Conservation (phyloP, 1,140 invertebrate species). For the Neuroterus valhalla region DNA sequence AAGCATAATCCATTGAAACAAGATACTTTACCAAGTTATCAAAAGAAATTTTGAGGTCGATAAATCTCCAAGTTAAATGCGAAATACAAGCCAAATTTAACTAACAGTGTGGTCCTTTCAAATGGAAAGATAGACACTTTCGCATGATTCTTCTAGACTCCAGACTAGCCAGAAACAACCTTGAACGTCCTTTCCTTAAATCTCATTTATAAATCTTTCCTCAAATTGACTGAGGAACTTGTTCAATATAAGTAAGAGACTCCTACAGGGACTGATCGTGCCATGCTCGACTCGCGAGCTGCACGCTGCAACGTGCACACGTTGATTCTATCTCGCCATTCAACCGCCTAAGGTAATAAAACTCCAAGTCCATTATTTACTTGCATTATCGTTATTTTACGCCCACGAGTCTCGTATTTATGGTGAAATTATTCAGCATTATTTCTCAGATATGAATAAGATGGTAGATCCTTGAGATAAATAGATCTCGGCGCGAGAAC, state of each 20-base stretch:
- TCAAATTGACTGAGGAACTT: neutral
- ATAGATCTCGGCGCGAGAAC: slow-evolving; percentile 46
- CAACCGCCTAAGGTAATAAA: slow-evolving; percentile 70
- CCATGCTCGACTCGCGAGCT: neutral
- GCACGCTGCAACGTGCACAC: slow-evolving; percentile 38
- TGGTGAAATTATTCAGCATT: slow-evolving; percentile 72
- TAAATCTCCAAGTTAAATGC: no score
- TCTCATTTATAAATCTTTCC: no score
- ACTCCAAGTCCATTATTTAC: slow-evolving; percentile 72
- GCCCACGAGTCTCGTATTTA: slow-evolving; percentile 70
- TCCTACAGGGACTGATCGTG: neutral
- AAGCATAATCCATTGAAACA: no score
- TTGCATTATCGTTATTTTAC: slow-evolving; percentile 74
- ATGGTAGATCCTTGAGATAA: slow-evolving; percentile 52
- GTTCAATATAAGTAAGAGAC: neutral
- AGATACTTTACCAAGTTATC: no score
- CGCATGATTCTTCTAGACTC: no score
- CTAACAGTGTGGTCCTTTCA: no score
- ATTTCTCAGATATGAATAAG: slow-evolving; percentile 70
- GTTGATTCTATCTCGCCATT: slow-evolving; percentile 73
- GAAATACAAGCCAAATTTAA: no score
- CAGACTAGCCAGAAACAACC: no score
- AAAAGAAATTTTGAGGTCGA: no score
- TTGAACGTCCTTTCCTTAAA: no score
- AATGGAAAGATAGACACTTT: no score